Percentiles rank a stretch among this genome's conserved stretches.
These are phyloP conservation scores for Calliphora vicina DNA, from an alignment of 1,140 invertebrate species.

Conservation along the genomic window DNA sequence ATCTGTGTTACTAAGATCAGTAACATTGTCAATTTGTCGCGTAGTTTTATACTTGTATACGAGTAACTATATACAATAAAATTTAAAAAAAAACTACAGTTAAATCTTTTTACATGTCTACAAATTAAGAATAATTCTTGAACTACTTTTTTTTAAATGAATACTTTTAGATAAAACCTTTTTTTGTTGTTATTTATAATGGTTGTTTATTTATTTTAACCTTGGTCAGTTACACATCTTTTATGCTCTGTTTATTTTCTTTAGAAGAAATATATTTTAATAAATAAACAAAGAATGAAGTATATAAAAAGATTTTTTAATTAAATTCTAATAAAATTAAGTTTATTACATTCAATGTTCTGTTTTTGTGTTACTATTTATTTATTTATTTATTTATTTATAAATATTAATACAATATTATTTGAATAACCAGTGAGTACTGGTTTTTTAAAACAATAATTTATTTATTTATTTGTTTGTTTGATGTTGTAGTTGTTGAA, in stretches of 20 bases:
- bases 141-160: conserved; percentile 1
- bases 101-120: too few species aligned
- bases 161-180: neutral
- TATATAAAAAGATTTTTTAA: too few species aligned
- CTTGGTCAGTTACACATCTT: conserved; percentile 32
- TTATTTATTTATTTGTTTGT: neutral
- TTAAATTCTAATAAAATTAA: conserved; percentile 18
- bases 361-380: neutral
- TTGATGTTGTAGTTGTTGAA: neutral
- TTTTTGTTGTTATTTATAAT: too few species aligned
- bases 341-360: neutral
- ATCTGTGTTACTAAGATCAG: too few species aligned
- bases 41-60: too few species aligned
- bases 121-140: neutral
- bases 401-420: conserved; percentile 14
- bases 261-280: neutral
- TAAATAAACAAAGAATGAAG: neutral
- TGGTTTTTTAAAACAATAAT: neutral
- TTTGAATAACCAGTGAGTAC: neutral
- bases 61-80: too few species aligned
- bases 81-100: too few species aligned
- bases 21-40: too few species aligned
- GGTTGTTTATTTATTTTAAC: neutral
- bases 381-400: neutral
- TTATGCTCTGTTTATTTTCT: conserved; percentile 21